These are phyloP conservation scores for Neomicropteryx cornuta DNA, from an alignment of 1,140 invertebrate genomes.

Conservation along the genomic window DNA sequence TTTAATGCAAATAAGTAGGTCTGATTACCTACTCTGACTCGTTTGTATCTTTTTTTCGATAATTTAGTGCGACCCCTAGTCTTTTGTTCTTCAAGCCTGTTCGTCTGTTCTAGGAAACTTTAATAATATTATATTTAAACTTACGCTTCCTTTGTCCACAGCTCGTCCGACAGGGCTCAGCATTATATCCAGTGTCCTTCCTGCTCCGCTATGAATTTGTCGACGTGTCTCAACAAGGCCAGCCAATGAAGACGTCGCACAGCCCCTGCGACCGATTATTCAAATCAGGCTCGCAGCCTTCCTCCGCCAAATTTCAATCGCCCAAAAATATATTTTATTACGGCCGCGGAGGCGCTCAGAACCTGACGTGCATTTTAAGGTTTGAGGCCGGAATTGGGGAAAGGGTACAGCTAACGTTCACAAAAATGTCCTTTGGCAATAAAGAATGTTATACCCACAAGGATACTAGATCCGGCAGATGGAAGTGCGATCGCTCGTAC, in stretches of 20 bases:
- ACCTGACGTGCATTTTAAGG: constrained; percentile 59
- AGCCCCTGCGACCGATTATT: constrained; percentile 51
- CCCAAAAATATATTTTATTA: constrained; percentile 73
- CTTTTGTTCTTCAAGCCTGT: too few relatives aligned
- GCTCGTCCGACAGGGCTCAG: constrained; percentile 63
- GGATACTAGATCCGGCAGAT: constrained; percentile 51
- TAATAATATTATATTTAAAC: too few relatives aligned
- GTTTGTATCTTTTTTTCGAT: too few relatives aligned
- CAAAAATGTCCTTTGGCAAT: constrained; percentile 52
- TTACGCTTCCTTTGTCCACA: too few relatives aligned
- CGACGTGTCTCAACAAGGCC: constrained; percentile 47
- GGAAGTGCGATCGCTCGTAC: constrained; percentile 47
- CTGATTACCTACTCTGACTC: too few relatives aligned
- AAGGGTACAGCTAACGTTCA: constrained; percentile 52
- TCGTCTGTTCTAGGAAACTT: too few relatives aligned
- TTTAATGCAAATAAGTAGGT: too few relatives aligned
- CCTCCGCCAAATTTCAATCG: constrained; percentile 56
- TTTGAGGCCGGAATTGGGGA: constrained; percentile 59
- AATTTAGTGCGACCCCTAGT: too few relatives aligned
- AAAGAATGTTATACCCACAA: constrained; percentile 51
- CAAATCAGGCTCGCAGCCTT: constrained; percentile 31
- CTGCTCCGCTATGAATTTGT: constrained; percentile 71
- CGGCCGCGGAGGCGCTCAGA: constrained; percentile 63
- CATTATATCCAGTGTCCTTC: constrained; percentile 66
- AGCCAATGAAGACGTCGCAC: constrained; percentile 39